Base-by-base conservation (phyloP, 2,888 invertebrate species). In the Oxytorus armatus region DNA sequence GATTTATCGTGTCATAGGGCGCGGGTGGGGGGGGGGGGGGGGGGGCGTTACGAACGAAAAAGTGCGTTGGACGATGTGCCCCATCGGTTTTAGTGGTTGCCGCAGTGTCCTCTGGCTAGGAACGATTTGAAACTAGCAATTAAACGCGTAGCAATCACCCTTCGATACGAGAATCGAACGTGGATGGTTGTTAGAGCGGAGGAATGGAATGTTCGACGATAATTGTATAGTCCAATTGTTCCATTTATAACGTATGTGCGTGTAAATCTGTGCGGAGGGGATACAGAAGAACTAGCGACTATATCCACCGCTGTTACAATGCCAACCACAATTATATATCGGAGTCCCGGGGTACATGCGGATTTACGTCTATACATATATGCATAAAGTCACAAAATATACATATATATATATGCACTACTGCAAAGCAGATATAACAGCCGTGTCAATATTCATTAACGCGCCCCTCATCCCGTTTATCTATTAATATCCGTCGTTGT, bases 121-220 rank as follows among this genome's bases (percentile, higher is more conserved):
- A 69, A 69, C 61, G n/a, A 63, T 74, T 80, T 44, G 77, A 73
- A 80, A 74, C 80, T 80, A 77, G 80, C 80, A 80, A 80, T 80
- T 80, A 80, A 78, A 74, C 80, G 77, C 69, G 69, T 44, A 65
- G 72, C 80, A 80, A 80, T 80, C 80, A 80, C 80, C 80, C 77
- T 73, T 74, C 74, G 74, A 74, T 74, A 74, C 74, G 55, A 65
- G 36, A 23, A 57, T 5, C n/a, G 18, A 44, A 53, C 65, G 44
- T 16, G 42, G 18, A 1, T 21, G 36, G 18, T 14, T 16, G 36
- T 23, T 21, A 14, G 42, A 42, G 16, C 4, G n/a, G 25, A 16
- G 44, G n/a, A 29, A 66, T 36, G 72, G 66, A 70, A 69, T 73
- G 80, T 65, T 69, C 73, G 42, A 69, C 77, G 77, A 77, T 80